Evolutionary conservation across 2,888 invertebrate genomes (phyloP), one percentile per base, ranked within the genome.

Genomic region (Syrista parreyssii): DNA sequence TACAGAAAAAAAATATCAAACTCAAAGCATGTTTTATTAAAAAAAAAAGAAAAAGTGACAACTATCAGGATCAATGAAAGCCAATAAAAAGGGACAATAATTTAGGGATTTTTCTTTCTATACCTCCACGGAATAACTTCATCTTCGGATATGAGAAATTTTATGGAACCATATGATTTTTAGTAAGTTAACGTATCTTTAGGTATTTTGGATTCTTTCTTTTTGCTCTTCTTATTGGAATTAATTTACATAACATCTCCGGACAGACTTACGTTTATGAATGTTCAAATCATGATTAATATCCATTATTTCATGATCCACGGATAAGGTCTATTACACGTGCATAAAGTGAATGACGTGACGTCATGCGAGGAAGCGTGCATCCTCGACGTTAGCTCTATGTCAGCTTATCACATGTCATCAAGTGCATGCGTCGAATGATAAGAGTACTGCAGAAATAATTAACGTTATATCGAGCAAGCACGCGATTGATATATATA

Each of bases 351-450:
- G 80, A 84, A 83, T 84, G 82, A 80, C 78, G 79, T 85, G 82
- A 84, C 83, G 82, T 84, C 83, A 84, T 79, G 82, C 79, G 74
- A 82, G 68, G 76, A 82, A 75, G 79, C 82, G 80, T 82, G 81
- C 80, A 69, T 77, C 76, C 73, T 75, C 76, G 73, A 81, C 81
- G 78, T 85, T 84, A 81, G 78, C 75, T 74, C 76, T 78, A 40
- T 74, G 75, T 79, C 33, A 77, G 80, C 74, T 80, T 81, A 80
- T 84, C 78, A 73, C 73, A 74, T 77, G 69, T 77, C 78, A 81
- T 81, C 73, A 73, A 74, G 75, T 32, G 69, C 73, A 75, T 55
- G 76, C 34, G 31, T 11, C 71, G 31, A 15, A 31, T 34, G 74
- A 79, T 84, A 80, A 81, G 75, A 75, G 79, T 76, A 73, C 72